These are phyloP conservation scores for Centropyge bicolor DNA, from an alignment of 2,797 vertebrate species.

Conservation along the genomic window DNA sequence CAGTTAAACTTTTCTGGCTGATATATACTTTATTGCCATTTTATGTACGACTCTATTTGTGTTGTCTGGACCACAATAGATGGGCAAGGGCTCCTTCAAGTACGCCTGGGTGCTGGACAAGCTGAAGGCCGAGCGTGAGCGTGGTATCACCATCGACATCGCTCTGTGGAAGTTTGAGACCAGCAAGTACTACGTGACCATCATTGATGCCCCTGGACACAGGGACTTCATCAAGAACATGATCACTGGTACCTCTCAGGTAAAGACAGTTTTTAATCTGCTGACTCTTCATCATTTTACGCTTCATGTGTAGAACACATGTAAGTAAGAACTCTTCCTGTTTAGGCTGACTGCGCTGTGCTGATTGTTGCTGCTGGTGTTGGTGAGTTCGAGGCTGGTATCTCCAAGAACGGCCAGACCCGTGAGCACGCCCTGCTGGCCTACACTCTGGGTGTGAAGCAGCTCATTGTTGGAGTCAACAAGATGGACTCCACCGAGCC, in stretches of 20 bases:
- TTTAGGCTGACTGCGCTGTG: constrained; percentile 88
- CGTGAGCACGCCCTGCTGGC: constrained; percentile 88
- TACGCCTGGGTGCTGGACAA: constrained; percentile 90
- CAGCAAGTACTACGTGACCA: constrained; percentile 87
- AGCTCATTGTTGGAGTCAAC: constrained; percentile 87
- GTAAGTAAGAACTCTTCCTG: background rate
- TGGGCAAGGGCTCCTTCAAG: constrained; percentile 91
- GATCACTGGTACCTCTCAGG: constrained; percentile 91
- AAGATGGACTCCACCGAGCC: constrained; percentile 90
- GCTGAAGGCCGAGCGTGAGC: constrained; percentile 88
- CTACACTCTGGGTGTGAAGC: constrained; percentile 88
- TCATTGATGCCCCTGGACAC: constrained; percentile 88
- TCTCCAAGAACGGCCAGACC: constrained; percentile 89
- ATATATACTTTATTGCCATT: background rate
- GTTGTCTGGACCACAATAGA: constrained; percentile 65
- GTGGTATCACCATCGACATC: constrained; percentile 90
- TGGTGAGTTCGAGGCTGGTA: constrained; percentile 89
- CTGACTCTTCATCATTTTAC: background rate
- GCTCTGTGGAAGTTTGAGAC: constrained; percentile 91
- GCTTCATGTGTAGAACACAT: background rate
- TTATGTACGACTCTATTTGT: background rate
- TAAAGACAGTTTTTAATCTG: constrained; percentile 30
- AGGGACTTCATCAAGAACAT: constrained; percentile 92
- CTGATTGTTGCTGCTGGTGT: constrained; percentile 87
- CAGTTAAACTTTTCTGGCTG: background rate